Evolutionary conservation across 2,113 vertebrate genomes (phyloP), one percentile per base, ranked within the genome.

Genomic region (Muscicapa adusta): DNA sequence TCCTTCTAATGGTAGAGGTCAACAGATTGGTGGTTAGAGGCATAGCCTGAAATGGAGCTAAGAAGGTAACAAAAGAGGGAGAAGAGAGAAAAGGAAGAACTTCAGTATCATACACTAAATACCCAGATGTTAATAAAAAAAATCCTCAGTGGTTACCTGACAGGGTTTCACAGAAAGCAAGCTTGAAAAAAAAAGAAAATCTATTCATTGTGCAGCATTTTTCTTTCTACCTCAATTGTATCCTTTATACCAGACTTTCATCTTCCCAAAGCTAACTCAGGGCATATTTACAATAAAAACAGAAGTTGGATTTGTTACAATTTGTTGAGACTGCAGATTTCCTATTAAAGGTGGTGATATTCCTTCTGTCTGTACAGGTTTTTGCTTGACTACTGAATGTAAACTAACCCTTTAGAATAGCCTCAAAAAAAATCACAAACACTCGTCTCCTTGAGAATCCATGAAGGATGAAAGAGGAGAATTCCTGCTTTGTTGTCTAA

Each of bases 241-340:
- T 83, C 34, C 34, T 93, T 80, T 90, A 26, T 74, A 86, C 28
- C 31, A 90, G 75, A 33, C 56, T 96, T 95, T 91, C 88, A 90
- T 90, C 85, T 95, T 94, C 63, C 60, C 94, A 83, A 84, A 60
- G 56, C 42, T 95, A 94, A 90, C 74, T 80, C 47, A 14, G n/a
- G 43, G 51, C 57, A 71, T 77, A 88, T 86, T 91, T 84, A 94
- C 75, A 96, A 67, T 67, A 91, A 96, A 96, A 94, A 88, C 3
- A 92, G 57, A 85, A 85, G 43, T 60, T 89, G 56, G 22, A 79
- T 75, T 88, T 95, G 68, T 77, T 85, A 79, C 56, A 61, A 73
- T 63, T 96, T 95, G 74, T 91, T 96, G 72, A 90, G 63, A 88
- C 70, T 89, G 86, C 83, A 93, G 45, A 94, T 93, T 91, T 95